A percentile compares a stretch with the other conserved stretches of the same genome.
These are phyloP conservation scores for Hirudinaria manillensis DNA, from an alignment of 2,888 invertebrate genomes.

Conservation along the genomic window DNA sequence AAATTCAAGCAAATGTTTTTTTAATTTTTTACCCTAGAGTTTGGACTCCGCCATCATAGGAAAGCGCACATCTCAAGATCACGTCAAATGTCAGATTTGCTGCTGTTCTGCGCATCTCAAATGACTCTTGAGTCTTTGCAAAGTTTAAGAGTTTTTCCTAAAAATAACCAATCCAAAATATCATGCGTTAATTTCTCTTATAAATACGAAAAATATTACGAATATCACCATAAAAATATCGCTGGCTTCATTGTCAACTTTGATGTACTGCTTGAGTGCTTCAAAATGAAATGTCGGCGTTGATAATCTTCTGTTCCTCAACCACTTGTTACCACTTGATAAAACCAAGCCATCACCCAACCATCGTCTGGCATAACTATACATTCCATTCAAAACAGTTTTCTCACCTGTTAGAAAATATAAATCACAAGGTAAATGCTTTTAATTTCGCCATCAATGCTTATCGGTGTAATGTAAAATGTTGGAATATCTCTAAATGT, in stretches of 20 bases:
- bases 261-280: constrained; percentile 40
- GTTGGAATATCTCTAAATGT: too few species aligned
- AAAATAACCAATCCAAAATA: not conserved
- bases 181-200: not conserved
- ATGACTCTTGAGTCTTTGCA: not conserved
- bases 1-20: not conserved
- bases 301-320: constrained; percentile 39
- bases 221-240: constrained; percentile 40
- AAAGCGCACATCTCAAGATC: not conserved
- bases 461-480: too few species aligned
- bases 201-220: not conserved
- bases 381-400: constrained; percentile 22
- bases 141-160: not conserved
- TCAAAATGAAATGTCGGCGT: constrained; percentile 43
- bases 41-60: constrained; percentile 4
- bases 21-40: not conserved
- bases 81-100: not conserved
- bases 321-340: constrained; percentile 39
- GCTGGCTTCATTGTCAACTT: constrained; percentile 38
- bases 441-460: too few species aligned
- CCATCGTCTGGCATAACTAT: constrained; percentile 32
- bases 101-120: not conserved
- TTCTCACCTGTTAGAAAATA: not conserved
- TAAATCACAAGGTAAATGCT: too few species aligned
- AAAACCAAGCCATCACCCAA: constrained; percentile 41